These are phyloP conservation scores for Spatulosminthurus flaviceps DNA, from an alignment of 2,888 invertebrate genomes.

Conservation along the genomic window DNA sequence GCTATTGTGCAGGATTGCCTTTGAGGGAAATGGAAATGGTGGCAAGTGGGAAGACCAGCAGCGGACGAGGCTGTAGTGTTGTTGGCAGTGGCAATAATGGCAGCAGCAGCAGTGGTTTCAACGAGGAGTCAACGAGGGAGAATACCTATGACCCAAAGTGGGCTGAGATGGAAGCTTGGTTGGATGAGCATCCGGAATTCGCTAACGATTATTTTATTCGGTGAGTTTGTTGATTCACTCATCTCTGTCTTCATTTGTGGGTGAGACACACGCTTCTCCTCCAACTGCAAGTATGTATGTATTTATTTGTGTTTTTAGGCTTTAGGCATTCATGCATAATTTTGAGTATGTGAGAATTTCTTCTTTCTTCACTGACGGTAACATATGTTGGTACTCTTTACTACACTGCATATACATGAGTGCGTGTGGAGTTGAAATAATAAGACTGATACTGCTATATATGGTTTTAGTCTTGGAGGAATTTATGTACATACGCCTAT, in stretches of 20 bases:
- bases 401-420: too few relatives aligned
- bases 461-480: too few relatives aligned
- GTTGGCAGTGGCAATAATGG: not conserved
- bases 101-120: not conserved
- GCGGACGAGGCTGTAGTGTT: slow-evolving; percentile 17
- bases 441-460: too few relatives aligned
- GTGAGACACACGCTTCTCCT: too few relatives aligned
- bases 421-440: too few relatives aligned
- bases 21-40: slow-evolving; percentile 63
- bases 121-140: slow-evolving; percentile 39
- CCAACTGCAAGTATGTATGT: too few relatives aligned
- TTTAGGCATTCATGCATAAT: too few relatives aligned
- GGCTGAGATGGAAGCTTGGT: slow-evolving; percentile 92
- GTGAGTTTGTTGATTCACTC: slow-evolving; percentile 67
- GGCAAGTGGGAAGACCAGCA: slow-evolving; percentile 54
- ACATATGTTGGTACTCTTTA: too few relatives aligned
- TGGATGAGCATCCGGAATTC: slow-evolving; percentile 96
- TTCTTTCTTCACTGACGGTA: too few relatives aligned
- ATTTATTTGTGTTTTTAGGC: too few relatives aligned
- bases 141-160: slow-evolving; percentile 82
- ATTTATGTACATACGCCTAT: not conserved
- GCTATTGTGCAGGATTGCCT: slow-evolving; percentile 57
- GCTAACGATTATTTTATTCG: slow-evolving; percentile 94
- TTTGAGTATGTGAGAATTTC: too few relatives aligned
- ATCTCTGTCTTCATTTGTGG: slow-evolving; percentile 5